phyloP scores from a whole-genome alignment of 2,888 invertebrate genomes.

The Lochmaea crataegi region DNA sequence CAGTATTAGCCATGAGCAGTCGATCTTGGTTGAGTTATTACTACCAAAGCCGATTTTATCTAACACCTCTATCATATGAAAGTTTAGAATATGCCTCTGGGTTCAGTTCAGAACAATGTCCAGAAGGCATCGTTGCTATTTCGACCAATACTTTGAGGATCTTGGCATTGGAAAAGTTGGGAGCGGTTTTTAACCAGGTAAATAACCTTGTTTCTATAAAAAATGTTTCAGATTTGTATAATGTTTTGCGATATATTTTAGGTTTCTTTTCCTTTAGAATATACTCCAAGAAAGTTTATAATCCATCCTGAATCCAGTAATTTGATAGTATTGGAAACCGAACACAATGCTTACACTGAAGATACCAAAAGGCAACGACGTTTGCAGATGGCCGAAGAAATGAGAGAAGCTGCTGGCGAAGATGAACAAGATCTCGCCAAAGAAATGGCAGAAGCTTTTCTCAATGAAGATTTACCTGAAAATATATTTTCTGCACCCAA shows the following conservation, averaged over 20 bases:
- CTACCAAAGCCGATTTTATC: conserved; percentile 95
- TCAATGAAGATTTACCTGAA: conserved; percentile 95
- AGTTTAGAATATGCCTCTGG: conserved; percentile 97
- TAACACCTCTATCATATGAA: conserved; percentile 96
- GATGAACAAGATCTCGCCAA: conserved; percentile 95
- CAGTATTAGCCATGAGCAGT: conserved; percentile 97
- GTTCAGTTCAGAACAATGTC: conserved; percentile 97
- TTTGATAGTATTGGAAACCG: conserved; percentile 93
- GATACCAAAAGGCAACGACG: conserved; percentile 92
- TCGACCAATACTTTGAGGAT: conserved; percentile 97
- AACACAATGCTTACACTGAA: conserved; percentile 98
- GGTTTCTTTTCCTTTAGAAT: conserved; percentile 90
- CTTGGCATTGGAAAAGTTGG: conserved; percentile 96
- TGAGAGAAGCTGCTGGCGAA: conserved; percentile 96
- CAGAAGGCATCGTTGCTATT: conserved; percentile 99
- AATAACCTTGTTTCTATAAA: conserved; percentile 6
- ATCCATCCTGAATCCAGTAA: conserved; percentile 93
- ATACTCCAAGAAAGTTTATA: conserved; percentile 95
- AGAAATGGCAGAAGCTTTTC: conserved; percentile 97
- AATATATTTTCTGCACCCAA: conserved; percentile 95
- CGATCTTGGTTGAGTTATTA: conserved; percentile 98
- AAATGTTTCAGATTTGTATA: not conserved
- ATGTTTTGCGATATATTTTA: conserved; percentile 8
- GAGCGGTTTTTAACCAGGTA: conserved; percentile 95
- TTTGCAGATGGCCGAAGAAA: conserved; percentile 98